Evolutionary conservation across 2,113 vertebrate genomes (phyloP), one percentile per base, ranked within the genome.

Genomic region (Psilopsiagon aurifrons): DNA sequence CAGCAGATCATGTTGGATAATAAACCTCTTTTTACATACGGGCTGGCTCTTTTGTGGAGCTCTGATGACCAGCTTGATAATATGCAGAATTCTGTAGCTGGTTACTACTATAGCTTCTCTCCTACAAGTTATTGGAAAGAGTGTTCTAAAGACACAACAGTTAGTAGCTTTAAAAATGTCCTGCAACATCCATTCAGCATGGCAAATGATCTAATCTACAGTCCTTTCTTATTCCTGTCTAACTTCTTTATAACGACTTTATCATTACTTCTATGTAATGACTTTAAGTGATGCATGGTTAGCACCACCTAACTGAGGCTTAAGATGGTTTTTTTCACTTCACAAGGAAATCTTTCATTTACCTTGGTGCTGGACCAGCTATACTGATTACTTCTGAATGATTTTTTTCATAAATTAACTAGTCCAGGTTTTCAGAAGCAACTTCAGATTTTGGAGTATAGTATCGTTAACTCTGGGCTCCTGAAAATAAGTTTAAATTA

Each of bases 131-230:
- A 11, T 2, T 57, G 7, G 43, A 66, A 81, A 70, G 9, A 19
- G 2, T 23, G 4, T 33, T 75, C 11, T 51, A 1, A 9, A 24
- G 19, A 16, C 9, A 20, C 5, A 66, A 4, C 4, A 4, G 2
- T 51, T 55, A 9, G 8, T 18, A 24, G 11, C 4, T 83, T 66
- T 63, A 5, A 13, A n/a, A 70, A 69, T 41, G 14, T 19, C 17
- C n/a, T 75, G n/a, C 5, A 41, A 14, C 17, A 33, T 4, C 11
- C 19, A 37, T 60, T 70, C 24, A 63, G 24, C 6, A 13, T 17
- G 51, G 17, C 6, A 19, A 1, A 39, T 33, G 19, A 13, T 29
- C 22, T 41, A 12, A 27, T 83, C 83, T 73, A 22, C 22, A 52
- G 16, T 8, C 11, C 1, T 44, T 66, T 17, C 12, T 2, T 29